Evolutionary conservation across 2,797 vertebrate species (phyloP), one percentile per base, ranked within the genome.

Genomic region (Rhodeus uyekii): DNA sequence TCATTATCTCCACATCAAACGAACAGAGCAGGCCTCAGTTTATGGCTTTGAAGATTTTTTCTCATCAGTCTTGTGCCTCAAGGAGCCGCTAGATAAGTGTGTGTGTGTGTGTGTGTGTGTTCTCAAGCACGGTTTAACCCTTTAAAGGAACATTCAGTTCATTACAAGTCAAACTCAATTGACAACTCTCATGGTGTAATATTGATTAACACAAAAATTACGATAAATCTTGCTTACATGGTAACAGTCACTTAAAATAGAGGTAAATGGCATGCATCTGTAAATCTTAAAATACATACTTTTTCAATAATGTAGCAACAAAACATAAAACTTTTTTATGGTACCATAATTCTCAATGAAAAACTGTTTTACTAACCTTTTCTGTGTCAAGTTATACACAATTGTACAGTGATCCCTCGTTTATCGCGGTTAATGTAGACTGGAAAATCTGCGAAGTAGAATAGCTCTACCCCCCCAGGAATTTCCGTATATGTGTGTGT

Each of bases 1-100:
- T 92, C 91, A 92, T 94, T 92, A 93, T 89, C 90, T 91, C 82
- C 88, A 92, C 91, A 93, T 94, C 91, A 93, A 91, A 93, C 80
- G 55, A 90, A 77, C 87, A 88, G 89, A 91, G 89, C 87, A 89
- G 87, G 81, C 87, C 76, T 90, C 86, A 61, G 89, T 87, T 87
- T 8, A 83, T 78, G 64, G 88, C 93, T 94, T 92, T 93, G 90
- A 93, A 92, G 91, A 89, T 90, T 89, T 87, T 87, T 67, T 91
- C 87, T 90, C 88, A 90, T 92, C 92, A 89, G 86, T 77, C 79
- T 72, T 69, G 53, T 2, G 88, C 91, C 90, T 87, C 73, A 87
- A 93, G 91, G 88, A 91, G 89, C 71, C 80, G 63, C 81, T 8
- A 36, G 53, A 80, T 69, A 76, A 90, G 74, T 85, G 86, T 48